phyloP scores from a whole-genome alignment of 2,888 invertebrate species.

The Eurytoma californica region DNA sequence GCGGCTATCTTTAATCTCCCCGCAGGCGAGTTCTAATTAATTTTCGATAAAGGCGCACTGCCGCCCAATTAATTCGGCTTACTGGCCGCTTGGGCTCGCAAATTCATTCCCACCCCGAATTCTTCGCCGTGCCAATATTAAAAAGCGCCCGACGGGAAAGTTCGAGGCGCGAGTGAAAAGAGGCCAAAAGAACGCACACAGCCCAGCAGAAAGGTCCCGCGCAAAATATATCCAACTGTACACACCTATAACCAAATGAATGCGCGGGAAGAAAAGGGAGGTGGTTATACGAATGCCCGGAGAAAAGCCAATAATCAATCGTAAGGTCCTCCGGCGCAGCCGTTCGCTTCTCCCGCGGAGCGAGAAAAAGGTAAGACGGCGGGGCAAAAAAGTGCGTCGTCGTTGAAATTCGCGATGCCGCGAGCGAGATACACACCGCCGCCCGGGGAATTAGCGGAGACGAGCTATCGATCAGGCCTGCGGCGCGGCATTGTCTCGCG shows the following conservation, averaged over 20 bases:
- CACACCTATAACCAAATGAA: not conserved
- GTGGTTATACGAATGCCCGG: not conserved
- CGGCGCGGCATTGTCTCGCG: constrained; percentile 1
- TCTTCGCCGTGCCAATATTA: constrained; percentile 16
- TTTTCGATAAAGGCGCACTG: constrained; percentile 8
- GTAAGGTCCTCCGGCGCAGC: constrained; percentile 7
- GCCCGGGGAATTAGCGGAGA: constrained; percentile 51
- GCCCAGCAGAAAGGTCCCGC: too few relatives aligned
- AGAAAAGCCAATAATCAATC: constrained; percentile 48
- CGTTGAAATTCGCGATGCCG: constrained; percentile 47
- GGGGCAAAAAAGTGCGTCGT: constrained; percentile 35
- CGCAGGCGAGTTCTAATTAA: constrained; percentile 7
- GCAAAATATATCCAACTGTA: too few relatives aligned
- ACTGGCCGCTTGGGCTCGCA: not conserved
- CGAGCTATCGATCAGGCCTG: constrained; percentile 58
- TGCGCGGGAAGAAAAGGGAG: not conserved
- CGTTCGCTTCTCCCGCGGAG: constrained; percentile 6
- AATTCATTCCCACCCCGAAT: too few relatives aligned
- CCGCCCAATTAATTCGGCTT: constrained; percentile 10
- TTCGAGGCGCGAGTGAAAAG: not conserved
- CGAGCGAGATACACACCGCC: constrained; percentile 16
- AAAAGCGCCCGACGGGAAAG: not conserved
- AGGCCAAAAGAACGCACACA: not conserved
- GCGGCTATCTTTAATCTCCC: not conserved
- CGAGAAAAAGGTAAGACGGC: too few relatives aligned